Base-by-base conservation (phyloP, 2,888 invertebrate genomes). In the Calameuta pallipes region DNA sequence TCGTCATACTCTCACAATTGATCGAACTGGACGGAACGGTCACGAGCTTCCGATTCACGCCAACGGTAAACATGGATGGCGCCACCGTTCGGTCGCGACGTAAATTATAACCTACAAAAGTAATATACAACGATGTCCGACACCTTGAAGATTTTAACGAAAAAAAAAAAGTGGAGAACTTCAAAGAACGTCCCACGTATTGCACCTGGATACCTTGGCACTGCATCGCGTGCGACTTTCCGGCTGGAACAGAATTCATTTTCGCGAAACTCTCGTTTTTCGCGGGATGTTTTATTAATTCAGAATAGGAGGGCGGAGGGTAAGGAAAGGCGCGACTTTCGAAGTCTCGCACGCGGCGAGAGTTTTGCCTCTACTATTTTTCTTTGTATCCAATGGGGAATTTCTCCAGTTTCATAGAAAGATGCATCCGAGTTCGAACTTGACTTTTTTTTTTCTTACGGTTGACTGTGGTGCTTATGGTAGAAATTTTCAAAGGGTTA, bases 1-100 rank as follows among this genome's bases (percentile, higher is more conserved):
- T 84, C 13, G 74, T 34, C 31, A 30, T 11, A 11, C 33, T 36
- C n/a, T 11, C 35, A 23, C 30, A 69, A 75, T 15, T n/a, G 75
- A 56, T 56, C 23, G 23, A 23, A 56, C 56, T 36, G 56, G 77
- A 56, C 2, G 23, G 2, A 56, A 23, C 56, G 56, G 23, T 56
- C 56, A 2, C 9, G 15, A 56, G 41, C 9, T 56, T 56, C 56
- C 23, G 56, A 56, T 56, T 2, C 1, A 15, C 23, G 56, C 6
- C 9, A 23, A 56, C 23, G 23, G 56, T 56, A 23, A 56, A 23
- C 56, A 56, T 23, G 6, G 56, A 2, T 56, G 56, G 56, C 56
- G 56, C 56, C 56, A 56, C 56, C 9, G 56, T 56, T 56, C 56
- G 56, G 23, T 0, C 56, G 23, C 1, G 23, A 56, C 23, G 56